These are phyloP conservation scores for Nasua narica DNA, from an alignment of 2,797 vertebrate species.

Conservation along the genomic window DNA sequence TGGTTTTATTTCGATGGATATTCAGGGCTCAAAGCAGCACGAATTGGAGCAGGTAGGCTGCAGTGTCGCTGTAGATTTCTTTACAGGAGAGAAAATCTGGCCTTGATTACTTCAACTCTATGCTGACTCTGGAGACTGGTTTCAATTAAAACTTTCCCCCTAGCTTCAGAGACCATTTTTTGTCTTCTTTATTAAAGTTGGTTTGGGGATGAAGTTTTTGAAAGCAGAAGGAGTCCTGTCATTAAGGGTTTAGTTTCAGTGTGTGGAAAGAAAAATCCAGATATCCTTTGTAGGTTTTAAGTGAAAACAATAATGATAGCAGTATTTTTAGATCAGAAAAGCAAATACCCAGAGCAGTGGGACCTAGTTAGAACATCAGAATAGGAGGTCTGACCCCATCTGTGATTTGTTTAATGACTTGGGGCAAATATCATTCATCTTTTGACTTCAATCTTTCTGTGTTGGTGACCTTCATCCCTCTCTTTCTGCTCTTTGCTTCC, in stretches of 20 bases:
- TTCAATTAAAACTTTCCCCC: slow-evolving; percentile 71
- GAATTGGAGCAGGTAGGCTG: slow-evolving; percentile 16
- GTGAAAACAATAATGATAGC: slow-evolving; percentile 46
- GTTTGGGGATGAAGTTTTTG: slow-evolving; percentile 57
- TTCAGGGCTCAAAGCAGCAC: neutral
- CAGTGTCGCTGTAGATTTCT: neutral
- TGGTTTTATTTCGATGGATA: slow-evolving; percentile 21
- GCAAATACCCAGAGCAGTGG: neutral
- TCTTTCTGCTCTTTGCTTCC: slow-evolving; percentile 32
- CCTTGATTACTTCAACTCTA: slow-evolving; percentile 64
- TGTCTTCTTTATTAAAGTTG: slow-evolving; percentile 69
- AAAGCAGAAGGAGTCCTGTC: slow-evolving; percentile 42
- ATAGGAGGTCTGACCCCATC: neutral
- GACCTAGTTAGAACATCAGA: neutral
- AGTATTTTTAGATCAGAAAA: slow-evolving; percentile 41
- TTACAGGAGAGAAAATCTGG: slow-evolving; percentile 40
- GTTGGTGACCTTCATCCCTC: neutral
- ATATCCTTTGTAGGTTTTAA: slow-evolving; percentile 51
- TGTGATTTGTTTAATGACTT: slow-evolving; percentile 4
- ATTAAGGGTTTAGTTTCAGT: slow-evolving; percentile 52
- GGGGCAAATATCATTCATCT: slow-evolving; percentile 42
- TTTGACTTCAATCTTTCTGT: slow-evolving; percentile 27
- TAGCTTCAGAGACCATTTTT: slow-evolving; percentile 59
- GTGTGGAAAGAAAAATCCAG: slow-evolving; percentile 38
- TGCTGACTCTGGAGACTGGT: slow-evolving; percentile 61